Evolutionary conservation across 2,888 invertebrate genomes (phyloP).

Genomic region (Yponomeuta evonymella): DNA sequence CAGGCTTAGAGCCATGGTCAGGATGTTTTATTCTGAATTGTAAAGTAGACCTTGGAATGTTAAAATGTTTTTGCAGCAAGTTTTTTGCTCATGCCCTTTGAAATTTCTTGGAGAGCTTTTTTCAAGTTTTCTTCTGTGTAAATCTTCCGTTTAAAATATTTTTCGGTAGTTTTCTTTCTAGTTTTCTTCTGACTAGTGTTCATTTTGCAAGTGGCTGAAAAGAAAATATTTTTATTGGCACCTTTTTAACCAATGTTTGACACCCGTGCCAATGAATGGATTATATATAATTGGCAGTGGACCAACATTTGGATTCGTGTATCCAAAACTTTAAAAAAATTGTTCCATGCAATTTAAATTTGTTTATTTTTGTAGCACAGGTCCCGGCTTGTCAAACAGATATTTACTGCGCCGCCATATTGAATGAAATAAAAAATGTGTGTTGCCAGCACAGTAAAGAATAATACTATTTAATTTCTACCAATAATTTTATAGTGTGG

Average conservation of each 20-base stretch:
- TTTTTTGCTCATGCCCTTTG: slow-evolving; percentile 21
- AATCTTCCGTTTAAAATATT: no score
- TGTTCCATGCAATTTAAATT: slow-evolving; percentile 5
- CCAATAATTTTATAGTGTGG: slow-evolving; percentile 12
- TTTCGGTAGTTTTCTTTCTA: no score
- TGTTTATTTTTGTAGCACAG: slow-evolving; percentile 14
- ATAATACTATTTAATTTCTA: slow-evolving; percentile 12
- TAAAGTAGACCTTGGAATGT: slow-evolving; percentile 21
- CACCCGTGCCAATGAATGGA: slow-evolving; percentile 16
- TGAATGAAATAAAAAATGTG: slow-evolving; percentile 12
- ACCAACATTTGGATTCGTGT: slow-evolving; percentile 17
- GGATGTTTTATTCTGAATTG: slow-evolving; percentile 21
- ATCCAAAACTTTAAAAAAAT: neutral
- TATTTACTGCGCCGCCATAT: slow-evolving; percentile 12
- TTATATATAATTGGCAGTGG: slow-evolving; percentile 15
- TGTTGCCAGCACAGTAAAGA: slow-evolving; percentile 13
- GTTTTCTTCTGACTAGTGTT: neutral
- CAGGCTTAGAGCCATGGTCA: slow-evolving; percentile 18
- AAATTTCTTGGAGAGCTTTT: slow-evolving; percentile 18
- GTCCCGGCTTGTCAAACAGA: slow-evolving; percentile 14
- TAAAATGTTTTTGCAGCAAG: slow-evolving; percentile 20
- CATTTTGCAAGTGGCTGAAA: slow-evolving; percentile 12
- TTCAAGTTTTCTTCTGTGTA: slow-evolving; percentile 17
- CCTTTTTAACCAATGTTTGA: slow-evolving; percentile 15
- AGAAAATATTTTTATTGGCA: slow-evolving; percentile 13